Conservation (phyloP, 2,113 vertebrate genomes). For the Taxidea taxus region DNA sequence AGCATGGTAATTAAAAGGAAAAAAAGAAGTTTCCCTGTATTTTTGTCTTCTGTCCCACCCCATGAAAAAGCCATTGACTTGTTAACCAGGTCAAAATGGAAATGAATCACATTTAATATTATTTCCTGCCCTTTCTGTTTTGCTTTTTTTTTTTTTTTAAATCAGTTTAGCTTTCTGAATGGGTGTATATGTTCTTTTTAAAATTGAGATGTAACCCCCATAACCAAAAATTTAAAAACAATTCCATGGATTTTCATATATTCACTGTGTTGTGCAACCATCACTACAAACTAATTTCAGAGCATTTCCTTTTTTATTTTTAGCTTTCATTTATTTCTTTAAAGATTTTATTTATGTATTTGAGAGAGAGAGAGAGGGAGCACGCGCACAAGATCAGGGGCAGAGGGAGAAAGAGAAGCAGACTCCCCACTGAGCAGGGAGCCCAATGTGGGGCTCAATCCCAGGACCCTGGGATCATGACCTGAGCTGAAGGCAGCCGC, state of each 20-base stretch:
- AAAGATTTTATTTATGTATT: not conserved
- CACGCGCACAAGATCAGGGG: not conserved
- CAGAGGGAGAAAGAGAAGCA: not conserved
- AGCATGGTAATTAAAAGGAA: conserved; percentile 11
- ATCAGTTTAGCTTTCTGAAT: not conserved
- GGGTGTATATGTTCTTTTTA: not conserved
- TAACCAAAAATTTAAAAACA: not conserved
- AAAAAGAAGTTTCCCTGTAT: not conserved
- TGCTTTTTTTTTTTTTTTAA: not conserved
- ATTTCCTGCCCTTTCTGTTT: not conserved
- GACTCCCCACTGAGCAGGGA: too few species aligned
- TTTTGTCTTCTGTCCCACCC: not conserved
- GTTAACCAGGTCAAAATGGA: not conserved
- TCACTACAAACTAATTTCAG: not conserved
- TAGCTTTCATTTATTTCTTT: too few species aligned
- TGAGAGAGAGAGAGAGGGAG: not conserved
- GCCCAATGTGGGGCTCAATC: too few species aligned
- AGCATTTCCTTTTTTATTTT: not conserved
- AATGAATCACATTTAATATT: not conserved
- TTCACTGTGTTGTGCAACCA: not conserved
- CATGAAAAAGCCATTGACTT: not conserved
- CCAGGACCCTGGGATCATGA: not conserved
- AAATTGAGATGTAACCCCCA: not conserved
- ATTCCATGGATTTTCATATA: not conserved
- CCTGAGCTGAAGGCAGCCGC: not conserved